These are phyloP conservation scores for Datnioides undecimradiatus DNA, from an alignment of 2,113 vertebrate genomes.

Conservation along the genomic window DNA sequence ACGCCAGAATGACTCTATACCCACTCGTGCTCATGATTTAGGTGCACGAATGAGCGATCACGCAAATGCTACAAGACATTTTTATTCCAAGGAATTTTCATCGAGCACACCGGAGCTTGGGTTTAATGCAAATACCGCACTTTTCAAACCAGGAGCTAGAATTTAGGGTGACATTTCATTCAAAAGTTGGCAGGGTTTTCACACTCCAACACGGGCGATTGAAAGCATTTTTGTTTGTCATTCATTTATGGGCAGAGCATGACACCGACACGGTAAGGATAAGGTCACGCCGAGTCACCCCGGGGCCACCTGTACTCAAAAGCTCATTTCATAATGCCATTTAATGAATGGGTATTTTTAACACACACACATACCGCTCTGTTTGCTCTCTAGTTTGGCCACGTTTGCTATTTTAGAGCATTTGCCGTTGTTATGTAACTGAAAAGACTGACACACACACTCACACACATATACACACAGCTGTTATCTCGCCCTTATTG, in stretches of 20 bases:
- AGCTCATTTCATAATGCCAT: slow-evolving; percentile 10
- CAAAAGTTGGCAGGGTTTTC: slow-evolving; percentile 6
- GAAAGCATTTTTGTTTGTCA: slow-evolving; percentile 17
- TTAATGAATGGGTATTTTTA: slow-evolving; percentile 42
- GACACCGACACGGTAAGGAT: slow-evolving; percentile 6
- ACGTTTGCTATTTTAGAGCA: slow-evolving; percentile 5
- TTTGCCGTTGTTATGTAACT: neutral
- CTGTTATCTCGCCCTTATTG: neutral
- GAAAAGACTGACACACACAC: neutral
- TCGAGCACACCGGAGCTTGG: neutral
- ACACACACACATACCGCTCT: slow-evolving; percentile 10
- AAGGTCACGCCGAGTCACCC: slow-evolving; percentile 32
- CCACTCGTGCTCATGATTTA: neutral
- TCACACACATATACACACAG: neutral
- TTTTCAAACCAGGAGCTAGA: neutral
- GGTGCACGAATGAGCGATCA: neutral
- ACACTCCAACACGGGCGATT: neutral
- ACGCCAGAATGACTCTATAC: slow-evolving; percentile 20
- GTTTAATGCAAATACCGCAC: slow-evolving; percentile 1
- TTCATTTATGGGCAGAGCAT: slow-evolving; percentile 28
- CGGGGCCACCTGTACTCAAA: slow-evolving; percentile 16
- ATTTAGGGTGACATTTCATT: slow-evolving; percentile 28
- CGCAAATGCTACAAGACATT: neutral
- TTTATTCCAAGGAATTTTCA: neutral
- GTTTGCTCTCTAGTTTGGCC: neutral